Conservation (phyloP, 2,113 vertebrate genomes). For the Actinemys pallida region DNA sequence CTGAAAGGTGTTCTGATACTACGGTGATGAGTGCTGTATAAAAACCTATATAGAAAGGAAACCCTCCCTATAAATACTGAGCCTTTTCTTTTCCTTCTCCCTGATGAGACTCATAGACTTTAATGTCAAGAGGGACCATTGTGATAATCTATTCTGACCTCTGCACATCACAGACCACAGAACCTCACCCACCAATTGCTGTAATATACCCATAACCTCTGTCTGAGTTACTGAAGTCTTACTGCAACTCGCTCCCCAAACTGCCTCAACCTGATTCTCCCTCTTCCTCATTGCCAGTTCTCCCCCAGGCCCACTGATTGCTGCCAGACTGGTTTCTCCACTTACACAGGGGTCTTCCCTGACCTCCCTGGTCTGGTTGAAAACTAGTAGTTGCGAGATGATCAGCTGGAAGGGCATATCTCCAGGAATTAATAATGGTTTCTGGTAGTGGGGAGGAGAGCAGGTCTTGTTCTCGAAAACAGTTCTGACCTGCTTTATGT, state of each 20-base stretch:
- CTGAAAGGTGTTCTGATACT: too few species aligned
- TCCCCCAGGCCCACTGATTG: neutral
- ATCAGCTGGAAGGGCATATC: neutral
- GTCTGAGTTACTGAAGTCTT: neutral
- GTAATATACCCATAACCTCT: neutral
- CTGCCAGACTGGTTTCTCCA: neutral
- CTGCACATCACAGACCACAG: neutral
- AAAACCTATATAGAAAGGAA: too few species aligned
- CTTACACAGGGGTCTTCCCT: accelerated
- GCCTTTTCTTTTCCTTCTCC: neutral
- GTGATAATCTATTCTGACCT: neutral
- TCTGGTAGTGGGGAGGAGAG: neutral
- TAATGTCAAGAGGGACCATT: neutral
- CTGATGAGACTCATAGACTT: neutral
- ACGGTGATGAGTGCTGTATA: too few species aligned
- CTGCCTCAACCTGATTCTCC: neutral
- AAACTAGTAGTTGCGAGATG: neutral
- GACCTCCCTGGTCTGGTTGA: neutral
- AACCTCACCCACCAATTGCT: neutral
- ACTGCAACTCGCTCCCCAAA: neutral
- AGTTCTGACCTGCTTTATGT: neutral
- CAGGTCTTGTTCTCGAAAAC: neutral
- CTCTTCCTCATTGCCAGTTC: neutral
- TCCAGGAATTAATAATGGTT: neutral
- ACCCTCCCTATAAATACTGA: neutral